These are phyloP conservation scores for Euglossa dilemma DNA, from an alignment of 1,140 invertebrate genomes.

Conservation along the genomic window DNA sequence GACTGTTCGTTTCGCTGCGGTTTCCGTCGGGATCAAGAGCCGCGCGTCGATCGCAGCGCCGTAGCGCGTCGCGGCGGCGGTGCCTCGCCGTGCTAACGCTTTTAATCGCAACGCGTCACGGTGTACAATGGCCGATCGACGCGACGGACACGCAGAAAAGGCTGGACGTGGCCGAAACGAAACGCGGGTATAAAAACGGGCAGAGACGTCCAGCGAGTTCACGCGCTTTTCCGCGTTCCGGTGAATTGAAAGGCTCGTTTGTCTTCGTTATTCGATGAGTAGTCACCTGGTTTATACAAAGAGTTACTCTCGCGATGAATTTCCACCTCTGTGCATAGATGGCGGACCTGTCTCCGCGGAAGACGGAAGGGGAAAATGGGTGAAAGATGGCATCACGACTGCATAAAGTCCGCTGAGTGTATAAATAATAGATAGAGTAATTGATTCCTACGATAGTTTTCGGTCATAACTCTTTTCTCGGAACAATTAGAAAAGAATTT, in stretches of 20 bases:
- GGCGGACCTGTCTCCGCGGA: too few relatives aligned
- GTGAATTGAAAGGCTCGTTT: constrained; percentile 61
- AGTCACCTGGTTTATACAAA: constrained; percentile 26
- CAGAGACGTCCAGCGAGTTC: background rate
- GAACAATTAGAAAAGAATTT: too few relatives aligned
- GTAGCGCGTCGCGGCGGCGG: background rate
- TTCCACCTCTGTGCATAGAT: background rate
- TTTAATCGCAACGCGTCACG: constrained; percentile 19
- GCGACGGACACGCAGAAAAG: background rate
- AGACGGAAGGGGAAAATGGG: too few relatives aligned
- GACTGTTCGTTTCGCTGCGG: background rate
- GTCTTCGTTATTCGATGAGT: constrained; percentile 60
- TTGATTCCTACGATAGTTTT: too few relatives aligned
- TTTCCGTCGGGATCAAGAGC: background rate
- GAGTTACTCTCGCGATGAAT: background rate
- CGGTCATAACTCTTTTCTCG: too few relatives aligned
- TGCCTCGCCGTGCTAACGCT: background rate
- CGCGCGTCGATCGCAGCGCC: background rate
- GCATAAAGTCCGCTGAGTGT: too few relatives aligned
- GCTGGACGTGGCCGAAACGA: background rate
- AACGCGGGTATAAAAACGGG: background rate
- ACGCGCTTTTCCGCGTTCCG: constrained; percentile 8
- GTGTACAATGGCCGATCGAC: constrained; percentile 5
- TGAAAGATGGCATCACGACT: too few relatives aligned
- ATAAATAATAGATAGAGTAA: too few relatives aligned